Evolutionary conservation across 2,797 vertebrate genomes (phyloP), one percentile per base, ranked within the genome.

Genomic region (Echiichthys vipera): DNA sequence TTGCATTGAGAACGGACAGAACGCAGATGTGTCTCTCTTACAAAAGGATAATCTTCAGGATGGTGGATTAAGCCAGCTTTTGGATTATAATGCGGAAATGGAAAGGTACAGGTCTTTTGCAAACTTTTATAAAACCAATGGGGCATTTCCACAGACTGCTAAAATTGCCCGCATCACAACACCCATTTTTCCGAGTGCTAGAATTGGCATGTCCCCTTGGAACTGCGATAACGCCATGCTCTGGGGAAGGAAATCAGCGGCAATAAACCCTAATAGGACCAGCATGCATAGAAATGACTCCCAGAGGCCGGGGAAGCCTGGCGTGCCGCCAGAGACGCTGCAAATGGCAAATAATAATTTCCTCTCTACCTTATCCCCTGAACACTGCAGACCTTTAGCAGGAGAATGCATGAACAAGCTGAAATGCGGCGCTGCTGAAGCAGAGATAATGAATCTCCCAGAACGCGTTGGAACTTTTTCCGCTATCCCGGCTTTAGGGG

Each of bases 361-460:
- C 96, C 96, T 98, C 93, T 96, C 97, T 94, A 94, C 95, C 90
- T 95, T 98, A 93, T 95, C 96, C 93, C 96, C 97, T 53, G 97
- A 98, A 93, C 97, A 97, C 95, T 98, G 97, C 96, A 96, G 97
- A 95, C 96, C 97, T 94, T 95, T 98, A 96, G 95, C 95, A 74
- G 96, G 96, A 84, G 97, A 98, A 94, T 98, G 97, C 95, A 96
- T 97, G 96, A 98, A 97, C 96, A 98, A 98, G 97, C 96, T 98
- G 95, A 98, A 98, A 94, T 98, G 97, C 95, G 95, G 96, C 92
- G 95, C 95, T 81, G 94, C 95, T 89, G 97, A 98, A 95, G 96
- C 97, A 91, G 97, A 98, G 95, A 95, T 98, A 94, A 97, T 98
- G 96, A 98, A 98, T 95, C 97, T 98, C 94, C 96, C 95, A 83